Base-by-base conservation (phyloP, 2,888 invertebrate genomes). In the Miltochrista miniata region DNA sequence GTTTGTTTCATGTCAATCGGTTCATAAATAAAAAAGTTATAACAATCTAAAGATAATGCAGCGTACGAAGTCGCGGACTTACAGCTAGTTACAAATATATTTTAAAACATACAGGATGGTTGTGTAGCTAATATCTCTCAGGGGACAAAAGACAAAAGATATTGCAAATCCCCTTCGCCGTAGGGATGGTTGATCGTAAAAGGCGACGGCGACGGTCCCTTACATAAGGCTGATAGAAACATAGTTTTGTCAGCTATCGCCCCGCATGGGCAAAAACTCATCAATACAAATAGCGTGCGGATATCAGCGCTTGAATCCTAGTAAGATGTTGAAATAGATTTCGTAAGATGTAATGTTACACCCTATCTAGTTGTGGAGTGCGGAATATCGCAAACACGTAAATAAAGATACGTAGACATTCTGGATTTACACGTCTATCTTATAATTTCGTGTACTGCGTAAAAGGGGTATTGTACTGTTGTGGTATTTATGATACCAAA, bases 121-220 rank as follows among this genome's bases (percentile, higher is more conserved):
- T 24, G 13, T 45, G 34, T 33, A 57, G 3, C 18, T 24, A 57
- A 52, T 56, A 65, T 51, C 51, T 24, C 18, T 24, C 2, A 24
- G 18, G 5, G 18, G 18, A 18, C 47, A 48, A 9, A 48, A 48
- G 56, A 33, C 47, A 42, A 37, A 45, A 45, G 54, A 61, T 38
- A 61, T 56, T 43, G 53, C 59, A 47, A 55, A 62, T 57, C 66
- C 53, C 38, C 58, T 54, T 44, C 45, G 49, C 69, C 66, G 46
- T 45, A 13, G 63, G 68, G 63, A 61, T 52, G 44, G 31, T 12
- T 53, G 51, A 43, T 64, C 60, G 60, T 68, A 68, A 68, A 64
- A 44, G 18, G 18, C 5, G 18, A 24, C n/a, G 45, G 48, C 54
- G 51, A 54, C 54, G 58, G 45, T 59, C 59, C 55, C 52, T 47